Evolutionary conservation across 2,888 invertebrate species (phyloP), one percentile per base, ranked within the genome.

Genomic region (Pseudeuparius sepicola): DNA sequence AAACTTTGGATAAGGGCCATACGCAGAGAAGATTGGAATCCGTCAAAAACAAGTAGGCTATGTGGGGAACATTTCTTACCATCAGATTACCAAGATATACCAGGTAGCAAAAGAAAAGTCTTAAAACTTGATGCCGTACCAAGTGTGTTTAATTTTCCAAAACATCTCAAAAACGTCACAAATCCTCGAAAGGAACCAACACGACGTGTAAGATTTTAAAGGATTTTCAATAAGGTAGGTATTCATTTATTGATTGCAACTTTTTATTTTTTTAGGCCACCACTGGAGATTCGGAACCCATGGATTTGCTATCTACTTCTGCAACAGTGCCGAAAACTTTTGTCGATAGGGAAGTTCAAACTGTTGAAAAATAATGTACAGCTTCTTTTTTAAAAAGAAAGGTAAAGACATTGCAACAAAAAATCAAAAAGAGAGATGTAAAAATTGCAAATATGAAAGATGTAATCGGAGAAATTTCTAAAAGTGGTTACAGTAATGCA

Each of bases 21-120:
- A 20, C 33, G 43, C 14, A 41, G 45, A 27, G 43, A 45, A 16
- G 41, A 49, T 30, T 49, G 49, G 49, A 24, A 11, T 12, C 48
- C 45, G 16, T 45, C 46, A 3, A 41, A 39, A 34, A 36, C 28
- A 9, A 47, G 46, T 28, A 42, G 34, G 35, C 16, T 47, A 18
- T 48, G 48, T 44, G 36, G 43, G 3, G 29, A 31, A 14, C 49
- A 49, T 43, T 48, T 34, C 11, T 15, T 30, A n/a, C 30, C 30
- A 15, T 16, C 16, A 3, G 30, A 30, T 16, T 30, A 30, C 17
- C 16, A 10, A 30, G 15, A 14, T 6, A 30, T 11, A 14, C 14
- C 4, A 15, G 30, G 16, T 4, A 5, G 3, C 17, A 31, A 31
- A 10, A 14, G 12, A 26, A 43, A 42, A 39, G 9, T 37, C 16